Percentiles rank a stretch among this genome's conserved stretches.
Evolutionary conservation across 2,113 vertebrate genomes (phyloP).

Genomic region (Nanorana parkeri): DNA sequence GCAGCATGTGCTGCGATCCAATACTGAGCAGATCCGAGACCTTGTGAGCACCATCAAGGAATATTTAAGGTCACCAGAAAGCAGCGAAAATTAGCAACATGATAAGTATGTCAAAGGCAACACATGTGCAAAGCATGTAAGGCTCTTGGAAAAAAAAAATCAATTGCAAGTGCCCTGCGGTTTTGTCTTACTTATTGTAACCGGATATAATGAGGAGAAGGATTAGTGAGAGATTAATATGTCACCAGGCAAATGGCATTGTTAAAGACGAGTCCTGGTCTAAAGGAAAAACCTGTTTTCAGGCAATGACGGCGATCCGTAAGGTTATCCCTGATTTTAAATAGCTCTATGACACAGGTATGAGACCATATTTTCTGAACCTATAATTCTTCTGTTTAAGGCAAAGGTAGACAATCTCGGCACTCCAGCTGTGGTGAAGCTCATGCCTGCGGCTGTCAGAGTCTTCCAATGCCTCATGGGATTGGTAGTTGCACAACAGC

Average conservation of each 20-base stretch:
- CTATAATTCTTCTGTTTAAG: no score
- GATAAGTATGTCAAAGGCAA: background rate
- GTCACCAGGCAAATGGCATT: conserved; percentile 19
- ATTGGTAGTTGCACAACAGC: no score
- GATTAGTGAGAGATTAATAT: conserved; percentile 25
- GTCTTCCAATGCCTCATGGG: no score
- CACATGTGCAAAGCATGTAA: background rate
- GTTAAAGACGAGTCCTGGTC: background rate
- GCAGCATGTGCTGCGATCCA: background rate
- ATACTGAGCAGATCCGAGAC: background rate
- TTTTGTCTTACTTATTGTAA: conserved; percentile 20
- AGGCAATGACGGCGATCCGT: no score
- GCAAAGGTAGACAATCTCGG: no score
- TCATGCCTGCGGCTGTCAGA: no score
- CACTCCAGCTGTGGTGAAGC: no score
- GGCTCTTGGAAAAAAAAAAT: background rate
- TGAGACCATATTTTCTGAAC: no score
- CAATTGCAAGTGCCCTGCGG: background rate
- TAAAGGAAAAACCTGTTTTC: no score
- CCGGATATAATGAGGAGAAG: conserved; percentile 11
- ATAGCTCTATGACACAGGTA: no score
- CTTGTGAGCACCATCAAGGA: background rate
- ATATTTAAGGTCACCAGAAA: conserved; percentile 35
- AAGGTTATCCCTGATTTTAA: no score
- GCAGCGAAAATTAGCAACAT: background rate